Evolutionary conservation across 1,140 invertebrate genomes (phyloP).

Genomic region (Babylonia areolata): DNA sequence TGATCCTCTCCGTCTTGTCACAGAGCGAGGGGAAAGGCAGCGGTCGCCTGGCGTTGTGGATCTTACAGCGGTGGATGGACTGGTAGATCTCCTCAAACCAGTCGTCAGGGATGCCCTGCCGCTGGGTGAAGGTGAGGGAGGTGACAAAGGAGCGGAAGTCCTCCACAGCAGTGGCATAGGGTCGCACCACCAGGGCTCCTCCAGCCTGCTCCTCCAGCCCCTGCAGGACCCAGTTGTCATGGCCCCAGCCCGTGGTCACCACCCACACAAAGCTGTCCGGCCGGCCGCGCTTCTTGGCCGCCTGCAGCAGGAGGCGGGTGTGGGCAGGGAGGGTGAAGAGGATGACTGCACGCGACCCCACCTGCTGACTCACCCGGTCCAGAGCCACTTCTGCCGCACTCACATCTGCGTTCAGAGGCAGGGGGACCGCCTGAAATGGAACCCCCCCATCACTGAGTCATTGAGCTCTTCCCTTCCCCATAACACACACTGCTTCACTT

Average conservation of each 20-base stretch:
- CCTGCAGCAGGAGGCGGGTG: slow-evolving; percentile 79
- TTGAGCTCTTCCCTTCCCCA: no score
- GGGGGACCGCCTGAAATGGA: slow-evolving; percentile 46
- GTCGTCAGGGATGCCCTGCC: slow-evolving; percentile 74
- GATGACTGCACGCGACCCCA: slow-evolving; percentile 82
- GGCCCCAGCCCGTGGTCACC: slow-evolving; percentile 87
- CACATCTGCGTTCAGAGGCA: slow-evolving; percentile 59
- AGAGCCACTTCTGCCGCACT: slow-evolving; percentile 74
- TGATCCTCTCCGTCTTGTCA: slow-evolving; percentile 64
- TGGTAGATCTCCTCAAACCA: slow-evolving; percentile 91
- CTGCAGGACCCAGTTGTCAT: slow-evolving; percentile 73
- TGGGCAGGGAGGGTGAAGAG: slow-evolving; percentile 85
- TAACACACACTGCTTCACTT: no score
- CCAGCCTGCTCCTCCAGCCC: slow-evolving; percentile 84
- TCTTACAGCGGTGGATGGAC: slow-evolving; percentile 79
- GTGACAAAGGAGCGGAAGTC: slow-evolving; percentile 70
- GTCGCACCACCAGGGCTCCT: slow-evolving; percentile 86
- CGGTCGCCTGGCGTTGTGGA: slow-evolving; percentile 11
- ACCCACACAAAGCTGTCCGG: slow-evolving; percentile 82
- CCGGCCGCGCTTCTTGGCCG: slow-evolving; percentile 76
- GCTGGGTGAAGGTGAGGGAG: slow-evolving; percentile 64
- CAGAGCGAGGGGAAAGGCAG: slow-evolving; percentile 58
- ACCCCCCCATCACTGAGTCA: no score
- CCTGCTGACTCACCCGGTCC: slow-evolving; percentile 80
- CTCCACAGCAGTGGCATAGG: slow-evolving; percentile 78